Conservation (phyloP, 2,888 invertebrate genomes). For the Dorcus hopei region DNA sequence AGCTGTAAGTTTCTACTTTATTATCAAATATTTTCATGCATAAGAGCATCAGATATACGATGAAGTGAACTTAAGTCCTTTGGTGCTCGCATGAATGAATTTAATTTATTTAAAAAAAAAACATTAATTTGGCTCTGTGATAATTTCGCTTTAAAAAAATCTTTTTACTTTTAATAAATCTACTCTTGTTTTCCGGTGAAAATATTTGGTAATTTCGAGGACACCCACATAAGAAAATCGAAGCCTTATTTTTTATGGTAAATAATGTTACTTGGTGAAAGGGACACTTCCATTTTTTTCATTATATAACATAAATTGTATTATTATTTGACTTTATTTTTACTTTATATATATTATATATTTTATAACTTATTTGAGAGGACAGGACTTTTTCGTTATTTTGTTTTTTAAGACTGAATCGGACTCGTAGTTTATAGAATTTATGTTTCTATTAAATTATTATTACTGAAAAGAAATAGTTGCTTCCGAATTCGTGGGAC, state of each 20-base stretch:
- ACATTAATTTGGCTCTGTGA: conserved; percentile 33
- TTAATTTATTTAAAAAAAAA: no score
- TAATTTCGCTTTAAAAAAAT: conserved; percentile 34
- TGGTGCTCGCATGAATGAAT: no score
- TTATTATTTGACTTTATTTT: conserved; percentile 21
- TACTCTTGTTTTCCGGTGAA: conserved; percentile 10
- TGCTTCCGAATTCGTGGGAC: conserved; percentile 1
- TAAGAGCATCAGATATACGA: background rate
- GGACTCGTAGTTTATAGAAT: conserved; percentile 21
- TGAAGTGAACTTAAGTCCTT: background rate
- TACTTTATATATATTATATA: conserved; percentile 20
- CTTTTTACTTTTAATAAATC: background rate
- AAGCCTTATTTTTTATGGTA: conserved; percentile 25
- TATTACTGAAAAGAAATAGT: background rate
- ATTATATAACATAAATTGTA: conserved; percentile 21
- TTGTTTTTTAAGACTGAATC: conserved; percentile 39
- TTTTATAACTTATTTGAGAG: conserved; percentile 35
- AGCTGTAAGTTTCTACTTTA: background rate
- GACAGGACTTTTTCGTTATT: conserved; percentile 35
- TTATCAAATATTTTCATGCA: conserved; percentile 15
- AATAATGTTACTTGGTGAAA: conserved; percentile 30
- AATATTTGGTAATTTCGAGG: conserved; percentile 16
- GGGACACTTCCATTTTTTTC: conserved; percentile 33
- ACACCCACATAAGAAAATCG: conserved; percentile 24
- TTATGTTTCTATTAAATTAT: conserved; percentile 8